phyloP scores from a whole-genome alignment of 2,888 invertebrate species.

The Pantelozetes paolii region DNA sequence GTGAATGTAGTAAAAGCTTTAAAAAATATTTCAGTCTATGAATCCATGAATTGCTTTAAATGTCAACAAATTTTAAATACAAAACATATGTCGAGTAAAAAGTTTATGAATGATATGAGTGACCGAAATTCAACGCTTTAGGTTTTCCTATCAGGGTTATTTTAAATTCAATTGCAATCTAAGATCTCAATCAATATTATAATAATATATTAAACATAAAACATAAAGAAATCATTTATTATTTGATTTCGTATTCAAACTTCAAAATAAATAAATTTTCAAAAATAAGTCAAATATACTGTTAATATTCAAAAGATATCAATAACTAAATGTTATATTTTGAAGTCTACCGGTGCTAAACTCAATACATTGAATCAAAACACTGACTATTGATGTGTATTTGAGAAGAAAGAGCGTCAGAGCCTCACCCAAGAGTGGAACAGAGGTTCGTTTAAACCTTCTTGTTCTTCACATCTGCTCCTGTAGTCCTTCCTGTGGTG shows the following conservation, averaged over 20 bases:
- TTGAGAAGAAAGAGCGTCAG: neutral
- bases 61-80: constrained; percentile 34
- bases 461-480: constrained; percentile 35
- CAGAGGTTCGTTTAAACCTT: neutral
- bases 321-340: neutral
- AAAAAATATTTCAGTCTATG: constrained; percentile 27
- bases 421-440: constrained; percentile 9
- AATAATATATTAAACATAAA: too few species aligned
- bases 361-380: neutral
- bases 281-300: neutral
- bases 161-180: neutral
- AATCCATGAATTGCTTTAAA: constrained; percentile 27
- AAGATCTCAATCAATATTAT: too few species aligned
- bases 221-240: too few species aligned
- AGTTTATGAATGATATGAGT: neutral
- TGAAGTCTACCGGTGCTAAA: neutral
- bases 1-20: neutral
- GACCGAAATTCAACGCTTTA: neutral
- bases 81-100: constrained; percentile 23
- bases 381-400: constrained; percentile 9
- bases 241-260: neutral
- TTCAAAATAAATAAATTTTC: neutral
- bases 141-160: neutral
- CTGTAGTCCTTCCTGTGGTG: constrained; percentile 25
- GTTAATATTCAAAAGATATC: neutral